Percentiles rank a stretch among this genome's conserved stretches.
phyloP scores from a whole-genome alignment of 2,888 invertebrate genomes.

The Troglohyphantes excavatus region DNA sequence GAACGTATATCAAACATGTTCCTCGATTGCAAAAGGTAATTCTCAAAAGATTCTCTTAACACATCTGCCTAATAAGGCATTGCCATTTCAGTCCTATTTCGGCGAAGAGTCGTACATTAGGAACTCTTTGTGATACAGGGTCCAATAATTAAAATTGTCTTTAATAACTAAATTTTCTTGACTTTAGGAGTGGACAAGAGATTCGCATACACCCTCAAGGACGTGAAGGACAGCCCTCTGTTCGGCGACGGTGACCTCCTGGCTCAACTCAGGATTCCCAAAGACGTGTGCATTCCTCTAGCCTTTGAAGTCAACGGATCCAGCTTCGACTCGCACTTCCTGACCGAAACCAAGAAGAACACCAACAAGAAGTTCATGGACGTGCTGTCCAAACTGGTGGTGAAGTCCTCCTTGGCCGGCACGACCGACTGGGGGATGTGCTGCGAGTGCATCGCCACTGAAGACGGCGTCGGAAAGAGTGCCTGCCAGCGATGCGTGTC shows the following conservation, averaged over 20 bases:
- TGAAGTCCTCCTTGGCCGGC: conserved; percentile 81
- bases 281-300: conserved; percentile 90
- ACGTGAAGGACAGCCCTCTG: conserved; percentile 85
- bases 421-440: conserved; percentile 83
- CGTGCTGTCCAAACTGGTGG: conserved; percentile 86
- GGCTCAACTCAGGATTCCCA: conserved; percentile 89
- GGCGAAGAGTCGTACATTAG: too few species aligned
- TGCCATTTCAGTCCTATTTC: too few species aligned
- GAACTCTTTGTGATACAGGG: too few species aligned
- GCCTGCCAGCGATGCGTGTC: conserved; percentile 82
- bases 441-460: conserved; percentile 83
- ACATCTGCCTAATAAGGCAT: too few species aligned
- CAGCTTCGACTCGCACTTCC: conserved; percentile 82
- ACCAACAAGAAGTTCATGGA: conserved; percentile 86
- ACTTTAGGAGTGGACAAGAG: conserved; percentile 88
- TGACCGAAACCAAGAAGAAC: conserved; percentile 83
- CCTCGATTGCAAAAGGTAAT: too few species aligned
- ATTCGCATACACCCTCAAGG: conserved; percentile 91
- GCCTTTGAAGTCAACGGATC: conserved; percentile 92
- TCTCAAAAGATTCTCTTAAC: too few species aligned
- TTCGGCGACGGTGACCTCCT: conserved; percentile 89
- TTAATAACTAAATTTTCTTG: conserved; percentile 59
- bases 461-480: conserved; percentile 82
- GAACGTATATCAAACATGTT: too few species aligned
- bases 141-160: too few species aligned